Evolutionary conservation across 1,140 invertebrate genomes (phyloP).

Genomic region (Nasonia vitripennis): DNA sequence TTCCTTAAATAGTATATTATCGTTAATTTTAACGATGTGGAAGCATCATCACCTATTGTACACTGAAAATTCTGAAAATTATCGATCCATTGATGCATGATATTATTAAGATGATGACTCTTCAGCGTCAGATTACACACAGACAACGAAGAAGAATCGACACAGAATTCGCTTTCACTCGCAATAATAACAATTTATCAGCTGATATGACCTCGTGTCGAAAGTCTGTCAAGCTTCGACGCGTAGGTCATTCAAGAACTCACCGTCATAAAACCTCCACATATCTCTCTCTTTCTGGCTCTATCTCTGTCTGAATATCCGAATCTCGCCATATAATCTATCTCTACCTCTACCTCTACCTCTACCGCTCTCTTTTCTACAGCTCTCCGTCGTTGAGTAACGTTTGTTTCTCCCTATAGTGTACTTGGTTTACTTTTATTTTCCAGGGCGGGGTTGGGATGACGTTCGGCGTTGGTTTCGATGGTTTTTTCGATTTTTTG

Average conservation of each 20-base stretch:
- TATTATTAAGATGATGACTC: constrained; percentile 13
- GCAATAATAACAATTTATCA: constrained; percentile 3
- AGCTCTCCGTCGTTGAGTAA: constrained; percentile 1
- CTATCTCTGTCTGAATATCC: background rate
- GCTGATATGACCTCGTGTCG: background rate
- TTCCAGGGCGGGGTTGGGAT: background rate
- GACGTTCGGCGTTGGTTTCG: constrained; percentile 18
- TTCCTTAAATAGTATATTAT: background rate
- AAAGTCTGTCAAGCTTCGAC: background rate
- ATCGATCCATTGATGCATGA: background rate
- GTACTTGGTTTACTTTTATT: constrained; percentile 25
- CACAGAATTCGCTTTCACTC: background rate
- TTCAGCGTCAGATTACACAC: constrained; percentile 17
- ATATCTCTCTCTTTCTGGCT: background rate
- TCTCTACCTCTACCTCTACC: background rate
- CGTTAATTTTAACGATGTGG: background rate
- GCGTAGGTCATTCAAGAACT: background rate
- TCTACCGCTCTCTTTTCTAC: constrained; percentile 19
- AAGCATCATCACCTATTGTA: constrained; percentile 18
- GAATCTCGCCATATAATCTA: background rate
- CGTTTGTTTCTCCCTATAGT: background rate
- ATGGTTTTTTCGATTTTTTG: background rate
- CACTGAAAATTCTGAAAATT: background rate
- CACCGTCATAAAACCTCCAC: background rate
- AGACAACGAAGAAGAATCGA: background rate